Percentiles rank a stretch among this genome's conserved stretches.
phyloP scores from a whole-genome alignment of 2,888 invertebrate genomes.

The Agrochola lota region DNA sequence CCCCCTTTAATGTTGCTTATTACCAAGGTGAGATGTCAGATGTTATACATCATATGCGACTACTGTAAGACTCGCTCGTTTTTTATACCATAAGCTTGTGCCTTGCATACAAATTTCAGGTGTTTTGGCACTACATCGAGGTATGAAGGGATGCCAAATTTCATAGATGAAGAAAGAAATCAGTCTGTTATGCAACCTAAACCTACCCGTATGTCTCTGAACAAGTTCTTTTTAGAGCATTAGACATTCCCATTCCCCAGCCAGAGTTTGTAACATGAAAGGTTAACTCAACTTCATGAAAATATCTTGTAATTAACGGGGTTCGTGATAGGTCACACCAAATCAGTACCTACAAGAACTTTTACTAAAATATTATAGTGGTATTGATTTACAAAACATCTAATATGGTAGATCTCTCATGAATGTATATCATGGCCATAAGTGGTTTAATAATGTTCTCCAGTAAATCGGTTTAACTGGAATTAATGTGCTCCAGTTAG shows the following conservation, averaged over 20 bases:
- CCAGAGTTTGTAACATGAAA: not conserved
- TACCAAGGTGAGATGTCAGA: too few relatives aligned
- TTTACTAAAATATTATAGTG: constrained; percentile 15
- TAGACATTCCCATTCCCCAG: too few relatives aligned
- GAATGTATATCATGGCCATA: constrained; percentile 3
- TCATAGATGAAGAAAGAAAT: constrained; percentile 1
- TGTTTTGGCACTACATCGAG: constrained; percentile 23
- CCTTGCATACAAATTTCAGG: constrained; percentile 29
- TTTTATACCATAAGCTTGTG: constrained; percentile 14
- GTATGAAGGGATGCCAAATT: constrained; percentile 12
- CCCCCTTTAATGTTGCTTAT: too few relatives aligned
- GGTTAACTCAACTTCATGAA: not conserved
- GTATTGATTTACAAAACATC: constrained; percentile 24
- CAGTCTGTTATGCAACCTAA: not conserved
- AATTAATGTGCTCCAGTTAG: constrained; percentile 9
- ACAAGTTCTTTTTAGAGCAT: too few relatives aligned
- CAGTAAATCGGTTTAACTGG: constrained; percentile 21
- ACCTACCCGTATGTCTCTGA: too few relatives aligned
- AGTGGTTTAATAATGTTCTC: constrained; percentile 13
- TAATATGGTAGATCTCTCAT: not conserved
- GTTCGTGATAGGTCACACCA: constrained; percentile 45
- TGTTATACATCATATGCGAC: too few relatives aligned
- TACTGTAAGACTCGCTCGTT: not conserved
- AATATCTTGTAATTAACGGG: not conserved
- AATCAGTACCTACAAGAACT: not conserved